Conservation (phyloP, 2,113 vertebrate species). For the Ceuthmochares aereus region DNA sequence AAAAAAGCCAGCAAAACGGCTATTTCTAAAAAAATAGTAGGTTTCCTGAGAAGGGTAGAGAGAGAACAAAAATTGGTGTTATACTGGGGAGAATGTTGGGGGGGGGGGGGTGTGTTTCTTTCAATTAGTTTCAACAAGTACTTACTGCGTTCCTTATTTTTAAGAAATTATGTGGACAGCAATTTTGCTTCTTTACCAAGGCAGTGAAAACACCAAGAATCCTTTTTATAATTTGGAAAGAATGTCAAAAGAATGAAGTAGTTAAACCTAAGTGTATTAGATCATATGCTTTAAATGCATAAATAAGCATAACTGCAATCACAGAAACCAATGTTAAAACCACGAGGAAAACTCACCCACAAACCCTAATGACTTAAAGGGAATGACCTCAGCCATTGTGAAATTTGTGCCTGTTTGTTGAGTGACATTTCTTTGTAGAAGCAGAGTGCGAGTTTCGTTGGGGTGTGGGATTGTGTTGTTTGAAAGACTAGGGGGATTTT, state of each 20-base stretch:
- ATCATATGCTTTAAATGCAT: slow-evolving; percentile 78
- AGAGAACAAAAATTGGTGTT: slow-evolving; percentile 1
- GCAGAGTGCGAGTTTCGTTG: background rate
- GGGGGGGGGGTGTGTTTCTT: background rate
- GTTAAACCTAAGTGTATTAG: slow-evolving; percentile 80
- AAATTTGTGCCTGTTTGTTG: slow-evolving; percentile 70
- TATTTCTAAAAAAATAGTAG: background rate
- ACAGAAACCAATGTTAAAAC: slow-evolving; percentile 76
- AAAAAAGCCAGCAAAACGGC: background rate
- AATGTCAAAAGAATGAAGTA: slow-evolving; percentile 77
- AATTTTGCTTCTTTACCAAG: slow-evolving; percentile 80
- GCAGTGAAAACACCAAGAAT: slow-evolving; percentile 81
- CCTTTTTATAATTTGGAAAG: slow-evolving; percentile 81
- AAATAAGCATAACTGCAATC: slow-evolving; percentile 77
- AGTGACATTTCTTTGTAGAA: slow-evolving; percentile 55
- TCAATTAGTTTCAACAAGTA: slow-evolving; percentile 58
- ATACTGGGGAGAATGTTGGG: background rate
- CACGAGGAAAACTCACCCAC: slow-evolving; percentile 65
- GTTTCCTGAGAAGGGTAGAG: background rate
- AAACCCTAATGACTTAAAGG: slow-evolving; percentile 51
- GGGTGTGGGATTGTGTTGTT: slow-evolving; percentile 39
- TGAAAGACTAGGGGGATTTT: background rate
- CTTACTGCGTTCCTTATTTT: slow-evolving; percentile 64
- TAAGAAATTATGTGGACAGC: slow-evolving; percentile 75
- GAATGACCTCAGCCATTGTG: slow-evolving; percentile 72